Evolutionary conservation across 2,888 invertebrate genomes (phyloP).

Genomic region (Yponomeuta sedellus): DNA sequence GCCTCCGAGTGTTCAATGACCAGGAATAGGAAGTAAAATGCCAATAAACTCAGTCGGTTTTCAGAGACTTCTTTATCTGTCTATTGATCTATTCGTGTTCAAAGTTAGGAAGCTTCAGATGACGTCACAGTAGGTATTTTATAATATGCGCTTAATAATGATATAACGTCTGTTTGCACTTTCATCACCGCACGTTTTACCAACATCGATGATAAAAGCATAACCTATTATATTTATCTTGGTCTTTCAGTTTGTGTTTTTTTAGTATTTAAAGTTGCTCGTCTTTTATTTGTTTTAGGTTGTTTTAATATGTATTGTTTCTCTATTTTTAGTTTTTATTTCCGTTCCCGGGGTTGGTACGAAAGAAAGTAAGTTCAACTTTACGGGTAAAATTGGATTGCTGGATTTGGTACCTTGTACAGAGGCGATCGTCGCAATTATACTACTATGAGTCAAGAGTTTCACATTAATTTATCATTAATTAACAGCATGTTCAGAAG

Average conservation of each 20-base stretch:
- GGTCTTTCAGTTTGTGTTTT: background rate
- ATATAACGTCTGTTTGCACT: no score
- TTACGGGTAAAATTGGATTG: conserved; percentile 51
- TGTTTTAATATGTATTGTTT: conserved; percentile 23
- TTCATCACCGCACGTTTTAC: no score
- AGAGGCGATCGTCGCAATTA: conserved; percentile 38
- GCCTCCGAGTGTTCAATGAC: no score
- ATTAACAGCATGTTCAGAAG: conserved; percentile 19
- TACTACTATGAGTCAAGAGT: background rate
- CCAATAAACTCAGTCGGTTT: no score
- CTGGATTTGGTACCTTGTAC: conserved; percentile 36
- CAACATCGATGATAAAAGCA: no score
- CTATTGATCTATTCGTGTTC: no score
- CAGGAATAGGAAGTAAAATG: no score
- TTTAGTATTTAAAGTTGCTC: background rate
- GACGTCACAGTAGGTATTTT: no score
- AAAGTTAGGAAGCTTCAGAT: no score
- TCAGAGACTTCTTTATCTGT: no score
- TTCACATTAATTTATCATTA: conserved; percentile 9
- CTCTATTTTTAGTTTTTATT: conserved; percentile 66
- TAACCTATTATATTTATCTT: background rate
- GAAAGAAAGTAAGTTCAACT: conserved; percentile 63
- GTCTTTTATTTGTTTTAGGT: background rate
- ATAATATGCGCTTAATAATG: no score
- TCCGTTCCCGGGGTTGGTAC: conserved; percentile 60